phyloP scores from a whole-genome alignment of 2,797 vertebrate genomes.

The Melanogrammus aeglefinus region DNA sequence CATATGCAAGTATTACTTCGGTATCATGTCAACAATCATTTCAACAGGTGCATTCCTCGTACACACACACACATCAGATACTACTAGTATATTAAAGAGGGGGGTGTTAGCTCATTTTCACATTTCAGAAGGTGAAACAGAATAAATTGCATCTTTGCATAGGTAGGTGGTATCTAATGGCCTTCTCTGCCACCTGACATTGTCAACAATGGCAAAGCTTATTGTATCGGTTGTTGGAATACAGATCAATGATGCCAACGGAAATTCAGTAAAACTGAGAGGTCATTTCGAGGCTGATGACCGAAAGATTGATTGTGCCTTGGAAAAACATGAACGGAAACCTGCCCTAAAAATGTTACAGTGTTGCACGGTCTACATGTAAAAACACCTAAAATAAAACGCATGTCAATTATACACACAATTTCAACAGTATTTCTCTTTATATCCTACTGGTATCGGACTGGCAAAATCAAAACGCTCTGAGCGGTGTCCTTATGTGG shows the following conservation, averaged over 20 bases:
- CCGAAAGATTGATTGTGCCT: not conserved
- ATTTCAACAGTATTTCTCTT: slow-evolving; percentile 7
- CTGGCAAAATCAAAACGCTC: not conserved
- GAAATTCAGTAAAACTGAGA: not conserved
- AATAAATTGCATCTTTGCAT: slow-evolving; percentile 67
- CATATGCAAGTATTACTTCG: slow-evolving; percentile 17
- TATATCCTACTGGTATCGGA: not conserved
- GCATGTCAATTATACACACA: slow-evolving; percentile 2
- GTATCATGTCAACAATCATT: slow-evolving; percentile 32
- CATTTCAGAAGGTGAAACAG: slow-evolving; percentile 48
- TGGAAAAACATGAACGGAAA: not conserved
- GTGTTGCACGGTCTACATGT: slow-evolving; percentile 4
- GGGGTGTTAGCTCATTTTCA: slow-evolving; percentile 42
- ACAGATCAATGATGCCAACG: slow-evolving; percentile 9
- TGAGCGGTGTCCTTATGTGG: slow-evolving; percentile 15
- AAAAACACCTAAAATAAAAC: not conserved
- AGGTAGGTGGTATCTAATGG: slow-evolving; percentile 51
- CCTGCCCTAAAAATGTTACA: not conserved
- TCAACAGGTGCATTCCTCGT: slow-evolving; percentile 24
- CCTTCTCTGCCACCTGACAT: slow-evolving; percentile 13
- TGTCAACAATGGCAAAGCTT: slow-evolving; percentile 2
- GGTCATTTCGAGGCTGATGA: not conserved
- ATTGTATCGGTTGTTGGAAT: not conserved
- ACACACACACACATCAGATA: slow-evolving; percentile 21
- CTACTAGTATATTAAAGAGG: slow-evolving; percentile 24